These are phyloP conservation scores for Drosophila setosimentum DNA, from an alignment of 2,888 invertebrate genomes.

Conservation along the genomic window DNA sequence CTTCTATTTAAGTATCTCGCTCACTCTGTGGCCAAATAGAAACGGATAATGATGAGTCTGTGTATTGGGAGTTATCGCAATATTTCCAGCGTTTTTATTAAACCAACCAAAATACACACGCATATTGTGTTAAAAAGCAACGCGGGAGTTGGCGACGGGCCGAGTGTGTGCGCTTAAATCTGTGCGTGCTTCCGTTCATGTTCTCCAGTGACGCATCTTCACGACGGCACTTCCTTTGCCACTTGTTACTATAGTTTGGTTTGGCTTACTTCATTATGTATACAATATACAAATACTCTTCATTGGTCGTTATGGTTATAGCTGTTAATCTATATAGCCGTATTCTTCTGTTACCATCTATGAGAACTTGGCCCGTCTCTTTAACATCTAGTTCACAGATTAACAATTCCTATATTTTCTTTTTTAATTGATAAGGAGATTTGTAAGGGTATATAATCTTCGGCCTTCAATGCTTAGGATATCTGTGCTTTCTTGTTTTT, in stretches of 20 bases:
- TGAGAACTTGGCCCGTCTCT: background rate
- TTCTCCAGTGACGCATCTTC: conserved; percentile 32
- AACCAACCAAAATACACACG: conserved; percentile 32
- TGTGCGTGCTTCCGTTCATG: conserved; percentile 25
- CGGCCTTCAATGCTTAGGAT: background rate
- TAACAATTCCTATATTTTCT: background rate
- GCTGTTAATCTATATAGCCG: background rate
- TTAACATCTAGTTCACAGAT: background rate
- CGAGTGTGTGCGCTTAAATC: conserved; percentile 18
- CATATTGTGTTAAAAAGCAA: background rate
- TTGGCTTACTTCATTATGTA: background rate
- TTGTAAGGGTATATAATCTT: background rate
- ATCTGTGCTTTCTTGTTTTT: conserved; percentile 26
- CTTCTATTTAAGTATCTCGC: background rate
- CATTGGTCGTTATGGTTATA: background rate
- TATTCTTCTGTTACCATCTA: background rate
- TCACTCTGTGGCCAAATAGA: conserved; percentile 31
- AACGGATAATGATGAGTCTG: conserved; percentile 75
- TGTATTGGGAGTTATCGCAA: conserved; percentile 71
- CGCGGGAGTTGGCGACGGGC: background rate
- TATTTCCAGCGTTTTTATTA: conserved; percentile 59
- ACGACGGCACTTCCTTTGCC: conserved; percentile 51
- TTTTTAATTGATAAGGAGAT: background rate
- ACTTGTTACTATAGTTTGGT: conserved; percentile 34
- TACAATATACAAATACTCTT: background rate